Base-by-base conservation (phyloP, 2,113 vertebrate genomes). In the Boleophthalmus pectinirostris region DNA sequence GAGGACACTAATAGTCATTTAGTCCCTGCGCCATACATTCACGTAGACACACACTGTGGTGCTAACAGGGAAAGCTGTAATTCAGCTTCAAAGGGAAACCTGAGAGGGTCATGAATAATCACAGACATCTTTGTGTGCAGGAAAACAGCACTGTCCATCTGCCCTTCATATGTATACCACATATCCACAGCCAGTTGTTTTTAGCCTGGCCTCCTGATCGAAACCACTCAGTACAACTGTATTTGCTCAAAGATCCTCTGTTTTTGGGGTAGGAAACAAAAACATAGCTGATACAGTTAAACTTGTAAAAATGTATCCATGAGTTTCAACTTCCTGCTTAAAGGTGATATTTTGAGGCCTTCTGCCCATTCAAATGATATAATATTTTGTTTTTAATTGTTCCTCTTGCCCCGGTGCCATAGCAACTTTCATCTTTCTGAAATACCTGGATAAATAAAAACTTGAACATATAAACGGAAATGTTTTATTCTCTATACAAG, bases 21-120 rank as follows among this genome's bases (percentile, higher is more conserved):
- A 45, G 63, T 68, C 14, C 47, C 24, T 65, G 10, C 49, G 4
- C n/a, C 20, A 15, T 66, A 47, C 18, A 77, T 3, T 66, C 63
- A 74, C n/a, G 9, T 15, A 60, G 35, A 73, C 67, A 77, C 58
- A 79, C 53, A 76, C 76, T 77, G 69, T 84, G 84, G 80, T 74
- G 82, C 87, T 80, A 92, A 90, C 90, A 85, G 90, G 83, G 85
- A 90, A 92, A 93, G 90, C 91, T 93, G 91, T 92, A 92, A 93
- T 91, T 93, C 87, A 90, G 89, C 87, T 92, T 93, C 93, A 93
- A 93, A 93, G 91, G 90, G 93, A 92, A 94, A 94, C 92, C 87
- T 82, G 92, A 94, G 91, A 90, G 79, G 89, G 88, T 94, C 93
- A 93, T 94, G 90, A 94, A 94, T 94, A 94, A 93, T 93, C 89